Evolutionary conservation across 2,888 invertebrate genomes (phyloP).

Genomic region (Hydraecia micacea): DNA sequence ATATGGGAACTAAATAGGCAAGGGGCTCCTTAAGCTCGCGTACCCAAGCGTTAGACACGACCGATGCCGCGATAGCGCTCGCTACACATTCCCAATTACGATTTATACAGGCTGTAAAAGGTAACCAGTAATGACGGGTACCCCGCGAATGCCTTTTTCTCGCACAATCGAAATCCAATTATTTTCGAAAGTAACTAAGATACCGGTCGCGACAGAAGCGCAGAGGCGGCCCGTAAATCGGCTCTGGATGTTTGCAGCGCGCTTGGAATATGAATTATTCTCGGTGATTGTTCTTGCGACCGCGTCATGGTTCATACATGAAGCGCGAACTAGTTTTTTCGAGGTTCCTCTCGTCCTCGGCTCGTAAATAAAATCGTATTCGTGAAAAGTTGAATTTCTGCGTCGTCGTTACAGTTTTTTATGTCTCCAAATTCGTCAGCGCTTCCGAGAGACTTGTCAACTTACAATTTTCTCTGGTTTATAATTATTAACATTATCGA

Average conservation of each 20-base stretch:
- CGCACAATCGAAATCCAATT: conserved; percentile 89
- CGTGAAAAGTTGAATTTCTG: conserved; percentile 81
- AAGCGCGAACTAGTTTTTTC: conserved; percentile 89
- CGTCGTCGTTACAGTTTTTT: conserved; percentile 73
- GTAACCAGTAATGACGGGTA: conserved; percentile 87
- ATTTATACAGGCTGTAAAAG: conserved; percentile 87
- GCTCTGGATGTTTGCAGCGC: conserved; percentile 87
- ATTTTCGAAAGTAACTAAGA: conserved; percentile 88
- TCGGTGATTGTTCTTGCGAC: conserved; percentile 88
- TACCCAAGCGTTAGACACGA: conserved; percentile 84
- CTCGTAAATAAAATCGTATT: conserved; percentile 83
- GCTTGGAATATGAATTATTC: conserved; percentile 90
- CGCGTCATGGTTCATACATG: conserved; percentile 90
- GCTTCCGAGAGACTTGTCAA: conserved; percentile 70
- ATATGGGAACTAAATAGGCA: conserved; percentile 84
- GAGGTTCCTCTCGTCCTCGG: conserved; percentile 76
- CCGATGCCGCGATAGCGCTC: conserved; percentile 81
- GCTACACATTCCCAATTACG: conserved; percentile 86
- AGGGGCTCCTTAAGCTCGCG: conserved; percentile 80
- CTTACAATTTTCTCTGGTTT: conserved; percentile 77
- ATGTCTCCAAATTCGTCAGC: conserved; percentile 68
- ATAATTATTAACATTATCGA: conserved; percentile 84
- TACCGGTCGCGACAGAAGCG: conserved; percentile 84
- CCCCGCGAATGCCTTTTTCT: conserved; percentile 82
- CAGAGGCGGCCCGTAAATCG: conserved; percentile 85